Base-by-base conservation (phyloP, 2,888 invertebrate genomes). In the Trichogramma dendrolimi region DNA sequence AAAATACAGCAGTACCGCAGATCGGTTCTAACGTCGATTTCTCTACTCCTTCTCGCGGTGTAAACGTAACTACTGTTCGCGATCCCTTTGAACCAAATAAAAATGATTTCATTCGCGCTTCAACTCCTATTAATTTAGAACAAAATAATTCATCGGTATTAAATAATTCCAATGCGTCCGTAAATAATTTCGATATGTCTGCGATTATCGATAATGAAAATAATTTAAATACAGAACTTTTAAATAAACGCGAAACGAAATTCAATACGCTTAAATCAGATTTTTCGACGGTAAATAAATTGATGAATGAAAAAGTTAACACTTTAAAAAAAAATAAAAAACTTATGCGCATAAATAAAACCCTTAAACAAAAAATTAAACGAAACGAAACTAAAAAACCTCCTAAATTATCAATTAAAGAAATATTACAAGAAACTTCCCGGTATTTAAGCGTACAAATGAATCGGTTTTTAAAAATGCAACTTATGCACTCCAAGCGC, bases 401-500 rank as follows among this genome's bases (percentile, higher is more conserved):
- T 60, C 11, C 61, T 61, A 40, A 55, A 42, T 14, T 11, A 8
- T 46, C 58, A 11, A 40, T 49, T n/a, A 10, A 43, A 64, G 42
- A 64, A 27, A n/a, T 66, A 5, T 47, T 62, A 7, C 46, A 66
- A 54, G 58, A 58, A 11, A 60, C 64, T 27, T 61, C 63, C 2
- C 58, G 46, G 11, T 61, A 64, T 46, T 54, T 67, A 5, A 64
- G 64, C 52, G 56, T 56, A n/a, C 51, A 55, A 2, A 62, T 64
- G 8, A 27, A 59, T 5, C 27, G 50, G 4, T 64, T 63, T 55
- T 60, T 67, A 10, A 53, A 65, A 60, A 63, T 67, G 64, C 64
- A 67, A 46, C 50, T 67, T 40, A 65, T 60, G 58, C 64, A 67
- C 51, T 49, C 48, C 4, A 61, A 67, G 52, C 62, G 62, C 27